These are phyloP conservation scores for Ormyrus rosae DNA, from an alignment of 2,888 invertebrate species.

Conservation along the genomic window DNA sequence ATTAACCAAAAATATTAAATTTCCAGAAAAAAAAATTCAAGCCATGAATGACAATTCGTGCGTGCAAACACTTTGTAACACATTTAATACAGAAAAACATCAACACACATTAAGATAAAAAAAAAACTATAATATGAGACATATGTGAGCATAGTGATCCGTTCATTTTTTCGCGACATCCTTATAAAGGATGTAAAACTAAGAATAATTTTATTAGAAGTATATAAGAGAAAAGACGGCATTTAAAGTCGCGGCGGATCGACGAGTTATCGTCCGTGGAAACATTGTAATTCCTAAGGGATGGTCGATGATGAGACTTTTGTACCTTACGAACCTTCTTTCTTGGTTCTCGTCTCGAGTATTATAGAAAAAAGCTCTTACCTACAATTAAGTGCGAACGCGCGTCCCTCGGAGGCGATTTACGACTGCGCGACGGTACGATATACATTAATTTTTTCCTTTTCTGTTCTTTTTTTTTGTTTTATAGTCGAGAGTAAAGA, in stretches of 20 bases:
- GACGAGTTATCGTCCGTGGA: constrained; percentile 39
- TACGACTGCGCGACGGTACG: constrained; percentile 38
- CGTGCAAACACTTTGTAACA: constrained; percentile 21
- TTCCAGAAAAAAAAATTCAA: constrained; percentile 10
- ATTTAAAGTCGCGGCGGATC: constrained; percentile 50
- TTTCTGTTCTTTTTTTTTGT: constrained; percentile 27
- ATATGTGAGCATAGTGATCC: constrained; percentile 60
- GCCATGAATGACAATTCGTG: constrained; percentile 28
- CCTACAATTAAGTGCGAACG: constrained; percentile 34
- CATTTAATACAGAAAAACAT: constrained; percentile 24
- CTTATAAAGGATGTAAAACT: constrained; percentile 72
- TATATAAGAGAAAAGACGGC: constrained; percentile 47
- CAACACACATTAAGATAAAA: neutral
- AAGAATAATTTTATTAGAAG: constrained; percentile 61
- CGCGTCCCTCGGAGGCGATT: constrained; percentile 25
- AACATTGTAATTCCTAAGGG: constrained; percentile 48
- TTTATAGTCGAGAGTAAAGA: constrained; percentile 35
- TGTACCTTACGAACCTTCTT: constrained; percentile 61
- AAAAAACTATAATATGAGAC: constrained; percentile 32
- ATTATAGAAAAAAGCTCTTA: constrained; percentile 51
- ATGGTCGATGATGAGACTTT: constrained; percentile 60
- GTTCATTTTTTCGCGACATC: constrained; percentile 64
- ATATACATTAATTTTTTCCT: constrained; percentile 29
- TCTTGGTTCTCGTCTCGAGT: constrained; percentile 60
- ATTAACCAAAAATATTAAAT: constrained; percentile 26